A percentile compares a stretch with the other conserved stretches of the same genome.
These are phyloP conservation scores for Lasioglossum figueresi DNA, from an alignment of 2,888 invertebrate genomes.

Conservation along the genomic window DNA sequence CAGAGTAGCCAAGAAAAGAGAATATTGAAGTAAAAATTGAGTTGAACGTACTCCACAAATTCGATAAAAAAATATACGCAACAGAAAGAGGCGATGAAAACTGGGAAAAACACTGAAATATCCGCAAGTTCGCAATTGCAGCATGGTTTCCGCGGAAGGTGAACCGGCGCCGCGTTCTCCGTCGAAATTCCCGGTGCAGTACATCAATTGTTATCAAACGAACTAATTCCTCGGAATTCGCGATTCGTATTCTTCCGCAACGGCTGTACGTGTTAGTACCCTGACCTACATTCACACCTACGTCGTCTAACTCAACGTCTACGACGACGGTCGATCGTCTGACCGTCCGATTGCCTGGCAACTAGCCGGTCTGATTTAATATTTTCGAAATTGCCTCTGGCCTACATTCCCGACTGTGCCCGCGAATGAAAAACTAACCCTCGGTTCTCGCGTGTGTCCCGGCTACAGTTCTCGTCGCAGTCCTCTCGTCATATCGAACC, in stretches of 20 bases:
- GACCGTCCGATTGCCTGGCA: constrained; percentile 67
- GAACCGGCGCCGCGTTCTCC: neutral
- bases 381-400: constrained; percentile 68
- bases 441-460: neutral
- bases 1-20: too few species aligned
- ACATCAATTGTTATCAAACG: neutral
- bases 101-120: neutral
- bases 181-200: neutral
- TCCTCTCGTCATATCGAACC: constrained; percentile 52
- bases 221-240: constrained; percentile 17
- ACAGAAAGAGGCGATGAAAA: neutral
- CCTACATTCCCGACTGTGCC: constrained; percentile 50
- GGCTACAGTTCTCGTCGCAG: constrained; percentile 24
- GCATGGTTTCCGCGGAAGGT: neutral
- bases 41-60: neutral
- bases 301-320: constrained; percentile 62
- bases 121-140: neutral
- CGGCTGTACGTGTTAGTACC: constrained; percentile 74
- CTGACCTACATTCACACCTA: constrained; percentile 79
- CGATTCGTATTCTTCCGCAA: constrained; percentile 50
- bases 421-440: constrained; percentile 35
- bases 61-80: neutral
- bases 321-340: constrained; percentile 70
- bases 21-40: too few species aligned
- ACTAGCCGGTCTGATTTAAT: constrained; percentile 68